Evolutionary conservation across 2,113 vertebrate species (phyloP).

Genomic region (Ahaetulla prasina): DNA sequence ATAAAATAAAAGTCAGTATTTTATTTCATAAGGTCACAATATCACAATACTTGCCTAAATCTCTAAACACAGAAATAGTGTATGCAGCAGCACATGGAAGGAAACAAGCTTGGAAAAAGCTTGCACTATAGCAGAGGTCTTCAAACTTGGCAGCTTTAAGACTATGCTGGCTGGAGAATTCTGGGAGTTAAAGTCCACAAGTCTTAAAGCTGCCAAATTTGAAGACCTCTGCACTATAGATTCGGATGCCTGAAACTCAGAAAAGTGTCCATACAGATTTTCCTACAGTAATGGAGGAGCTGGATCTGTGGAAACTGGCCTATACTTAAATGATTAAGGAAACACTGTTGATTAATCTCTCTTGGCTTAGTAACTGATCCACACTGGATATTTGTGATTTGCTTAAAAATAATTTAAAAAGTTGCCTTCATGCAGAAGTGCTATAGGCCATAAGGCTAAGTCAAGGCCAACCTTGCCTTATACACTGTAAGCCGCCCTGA

Average conservation of each 20-base stretch:
- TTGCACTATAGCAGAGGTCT: background rate
- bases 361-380: constrained; percentile 26
- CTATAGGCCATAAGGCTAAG: background rate
- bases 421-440: background rate
- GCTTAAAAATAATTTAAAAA: constrained; percentile 1
- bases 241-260: background rate
- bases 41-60: background rate
- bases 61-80: background rate
- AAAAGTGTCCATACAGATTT: constrained; percentile 10
- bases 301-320: constrained; percentile 21
- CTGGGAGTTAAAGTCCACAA: no score
- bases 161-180: no score
- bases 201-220: no score
- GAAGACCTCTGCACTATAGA: background rate
- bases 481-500: no score
- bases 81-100: background rate
- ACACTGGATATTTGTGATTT: constrained; percentile 12
- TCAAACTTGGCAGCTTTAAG: no score
- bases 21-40: background rate
- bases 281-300: constrained; percentile 9
- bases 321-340: constrained; percentile 39
- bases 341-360: constrained; percentile 13
- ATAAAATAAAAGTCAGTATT: background rate
- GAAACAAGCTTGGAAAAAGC: background rate
- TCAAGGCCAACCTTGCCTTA: fast-evolving